phyloP scores from a whole-genome alignment of 2,888 invertebrate species.

The Gasteruption jaculator region DNA sequence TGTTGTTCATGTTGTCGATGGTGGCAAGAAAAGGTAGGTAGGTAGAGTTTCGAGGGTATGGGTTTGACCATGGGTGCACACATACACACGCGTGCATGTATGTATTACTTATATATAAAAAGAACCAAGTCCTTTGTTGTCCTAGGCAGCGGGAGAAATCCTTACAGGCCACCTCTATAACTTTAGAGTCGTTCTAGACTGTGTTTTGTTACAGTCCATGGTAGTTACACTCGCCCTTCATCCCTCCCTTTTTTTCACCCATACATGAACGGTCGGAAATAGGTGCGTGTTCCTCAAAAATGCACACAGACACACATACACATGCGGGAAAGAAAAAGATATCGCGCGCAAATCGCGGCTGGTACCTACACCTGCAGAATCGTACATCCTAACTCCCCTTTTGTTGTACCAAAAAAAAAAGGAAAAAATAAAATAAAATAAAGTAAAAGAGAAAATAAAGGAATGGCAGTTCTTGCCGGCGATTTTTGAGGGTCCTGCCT shows the following conservation, averaged over 20 bases:
- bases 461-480: neutral
- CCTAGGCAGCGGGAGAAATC: conserved; percentile 31
- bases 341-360: conserved; percentile 12
- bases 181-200: too few species aligned
- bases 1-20: conserved; percentile 8
- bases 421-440: conserved; percentile 1
- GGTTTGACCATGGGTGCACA: neutral
- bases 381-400: too few species aligned
- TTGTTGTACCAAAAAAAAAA: too few species aligned
- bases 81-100: too few species aligned
- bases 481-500: conserved; percentile 19
- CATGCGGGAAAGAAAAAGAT: conserved; percentile 7
- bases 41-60: conserved; percentile 9
- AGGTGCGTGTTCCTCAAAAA: conserved; percentile 8
- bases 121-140: conserved; percentile 38
- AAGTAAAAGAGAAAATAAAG: conserved; percentile 8
- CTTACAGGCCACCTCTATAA: conserved; percentile 25
- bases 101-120: too few species aligned
- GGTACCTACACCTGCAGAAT: conserved; percentile 40
- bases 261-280: too few species aligned
- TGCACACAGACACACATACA: conserved; percentile 14
- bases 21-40: conserved; percentile 17
- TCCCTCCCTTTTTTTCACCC: conserved; percentile 4
- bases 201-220: conserved; percentile 35
- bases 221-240: conserved; percentile 27